phyloP scores from a whole-genome alignment of 2,797 vertebrate species.

The Hydrolagus colliei region DNA sequence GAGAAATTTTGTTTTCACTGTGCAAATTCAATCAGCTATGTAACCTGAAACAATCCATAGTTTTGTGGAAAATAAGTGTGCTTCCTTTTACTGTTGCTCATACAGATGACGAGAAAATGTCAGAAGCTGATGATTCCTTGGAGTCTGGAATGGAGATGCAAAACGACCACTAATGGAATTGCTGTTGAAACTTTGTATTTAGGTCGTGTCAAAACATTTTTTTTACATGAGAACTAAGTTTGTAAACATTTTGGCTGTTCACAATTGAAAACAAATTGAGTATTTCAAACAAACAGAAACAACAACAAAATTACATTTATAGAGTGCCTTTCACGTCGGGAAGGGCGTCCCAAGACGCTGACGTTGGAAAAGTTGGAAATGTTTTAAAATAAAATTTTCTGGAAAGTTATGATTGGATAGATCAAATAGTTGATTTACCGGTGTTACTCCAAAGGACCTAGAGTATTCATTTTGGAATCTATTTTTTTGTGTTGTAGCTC shows the following conservation, averaged over 20 bases:
- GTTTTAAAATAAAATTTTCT: neutral
- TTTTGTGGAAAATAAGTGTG: neutral
- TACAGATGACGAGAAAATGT: constrained; percentile 86
- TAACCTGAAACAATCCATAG: neutral
- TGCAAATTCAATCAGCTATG: no score
- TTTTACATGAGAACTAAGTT: neutral
- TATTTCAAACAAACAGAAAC: neutral
- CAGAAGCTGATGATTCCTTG: constrained; percentile 80
- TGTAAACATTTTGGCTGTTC: neutral
- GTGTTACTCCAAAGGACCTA: neutral
- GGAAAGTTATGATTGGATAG: neutral
- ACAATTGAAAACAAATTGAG: neutral
- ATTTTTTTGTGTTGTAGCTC: no score
- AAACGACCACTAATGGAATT: constrained; percentile 58
- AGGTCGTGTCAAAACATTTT: neutral
- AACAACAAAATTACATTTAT: no score
- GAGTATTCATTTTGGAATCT: neutral
- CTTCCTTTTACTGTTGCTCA: constrained; percentile 31
- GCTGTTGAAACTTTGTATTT: neutral
- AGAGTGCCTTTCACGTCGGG: no score
- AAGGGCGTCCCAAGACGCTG: no score
- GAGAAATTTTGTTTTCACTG: neutral
- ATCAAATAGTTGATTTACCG: neutral
- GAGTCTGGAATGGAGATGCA: constrained; percentile 64
- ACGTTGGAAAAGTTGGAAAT: neutral